Conservation (phyloP, 1,140 invertebrate genomes). For the Hyposmocoma kahamanoa region DNA sequence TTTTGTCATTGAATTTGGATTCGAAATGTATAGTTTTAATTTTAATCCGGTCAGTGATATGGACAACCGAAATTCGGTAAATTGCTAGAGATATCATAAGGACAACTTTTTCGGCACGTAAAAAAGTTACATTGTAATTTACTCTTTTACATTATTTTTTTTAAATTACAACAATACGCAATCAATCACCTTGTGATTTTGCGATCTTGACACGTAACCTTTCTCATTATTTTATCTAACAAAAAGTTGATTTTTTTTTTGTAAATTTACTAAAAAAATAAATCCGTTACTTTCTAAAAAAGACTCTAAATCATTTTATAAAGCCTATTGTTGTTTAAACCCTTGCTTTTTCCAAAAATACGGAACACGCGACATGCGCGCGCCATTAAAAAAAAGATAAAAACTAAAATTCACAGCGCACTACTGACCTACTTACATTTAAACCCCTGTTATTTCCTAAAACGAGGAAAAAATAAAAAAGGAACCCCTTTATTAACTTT, state of each 20-base stretch:
- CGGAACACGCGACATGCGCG: conserved; percentile 51
- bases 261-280: conserved; percentile 33
- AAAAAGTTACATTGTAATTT: too few species aligned
- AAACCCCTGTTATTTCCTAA: conserved; percentile 50
- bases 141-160: too few species aligned
- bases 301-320: conserved; percentile 63
- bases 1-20: too few species aligned
- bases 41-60: too few species aligned
- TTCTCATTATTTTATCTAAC: conserved; percentile 20
- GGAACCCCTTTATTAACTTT: conserved; percentile 53
- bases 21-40: too few species aligned
- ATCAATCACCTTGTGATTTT: conserved; percentile 49
- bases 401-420: conserved; percentile 49
- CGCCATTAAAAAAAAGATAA: conserved; percentile 39
- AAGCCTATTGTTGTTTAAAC: conserved; percentile 62
- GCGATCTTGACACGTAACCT: conserved; percentile 36
- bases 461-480: conserved; percentile 61
- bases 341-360: conserved; percentile 47
- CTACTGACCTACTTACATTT: conserved; percentile 65
- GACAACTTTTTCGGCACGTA: too few species aligned
- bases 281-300: conserved; percentile 52
- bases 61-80: too few species aligned
- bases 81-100: too few species aligned
- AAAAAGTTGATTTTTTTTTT: conserved; percentile 27
- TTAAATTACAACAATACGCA: conserved; percentile 29